Base-by-base conservation (phyloP, 2,797 vertebrate genomes). In the Urocyon cinereoargenteus region DNA sequence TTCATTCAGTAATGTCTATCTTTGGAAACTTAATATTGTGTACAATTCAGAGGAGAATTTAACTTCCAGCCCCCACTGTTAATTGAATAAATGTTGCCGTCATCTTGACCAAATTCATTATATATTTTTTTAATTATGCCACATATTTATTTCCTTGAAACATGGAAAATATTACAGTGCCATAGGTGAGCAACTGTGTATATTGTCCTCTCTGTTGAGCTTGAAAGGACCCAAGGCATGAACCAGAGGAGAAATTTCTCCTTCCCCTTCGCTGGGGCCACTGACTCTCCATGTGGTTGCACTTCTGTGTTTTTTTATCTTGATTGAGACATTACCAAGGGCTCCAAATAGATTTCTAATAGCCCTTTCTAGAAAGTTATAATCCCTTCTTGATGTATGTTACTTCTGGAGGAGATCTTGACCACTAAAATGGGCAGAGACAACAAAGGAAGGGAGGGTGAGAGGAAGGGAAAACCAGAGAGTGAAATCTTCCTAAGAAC, bases 31-130 rank as follows among this genome's bases (percentile, higher is more conserved):
- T 75, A 51, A 61, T 94, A 86, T 36, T 82, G 1, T 61, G 3
- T 51, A 64, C 82, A 28, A 90, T 57, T 95, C 75, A 92, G 83
- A 92, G 87, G 24, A 34, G 24, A 91, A 91, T 93, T 91, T 81
- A 53, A 36, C 61, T 95, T 92, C 73, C 36, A 62, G 7, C 87
- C 31, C 53, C 66, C 77, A 61, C n/a, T 78, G 21, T 93, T 86
- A 31, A 24, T 72, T 84, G 9, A 86, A 88, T 57, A 78, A 83
- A 70, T 84, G 40, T 28, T 16, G 21, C 68, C 45, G 16, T 94
- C 40, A 53, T 85, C 64, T 77, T 91, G 4, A n/a, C 57, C 79
- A 8, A 79, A 89, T 91, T 84, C 51, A 49, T 53, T 95, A 70
- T 70, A 22, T 36, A 16, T 62, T 24, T 88, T 75, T 66, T 51